These are phyloP conservation scores for Engraulis encrasicolus DNA, from an alignment of 2,113 vertebrate species.

Conservation along the genomic window DNA sequence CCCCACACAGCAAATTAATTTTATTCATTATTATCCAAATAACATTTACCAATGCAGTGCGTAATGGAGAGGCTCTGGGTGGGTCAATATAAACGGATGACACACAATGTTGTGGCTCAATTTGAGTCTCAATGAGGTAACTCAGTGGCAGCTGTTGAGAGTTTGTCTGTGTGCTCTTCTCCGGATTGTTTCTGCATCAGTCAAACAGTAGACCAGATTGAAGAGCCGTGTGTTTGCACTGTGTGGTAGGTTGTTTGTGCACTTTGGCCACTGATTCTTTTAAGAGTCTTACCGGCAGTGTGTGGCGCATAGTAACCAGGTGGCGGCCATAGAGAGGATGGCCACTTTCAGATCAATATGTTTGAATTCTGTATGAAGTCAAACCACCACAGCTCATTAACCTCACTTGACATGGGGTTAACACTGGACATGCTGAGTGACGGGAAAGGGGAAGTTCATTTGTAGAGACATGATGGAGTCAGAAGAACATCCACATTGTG, in stretches of 20 bases:
- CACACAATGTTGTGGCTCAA: background rate
- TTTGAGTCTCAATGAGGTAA: background rate
- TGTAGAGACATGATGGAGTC: background rate
- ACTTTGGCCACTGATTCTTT: background rate
- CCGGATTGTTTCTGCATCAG: background rate
- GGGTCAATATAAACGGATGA: conserved; percentile 11
- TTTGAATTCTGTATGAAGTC: background rate
- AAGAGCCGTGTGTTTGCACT: background rate
- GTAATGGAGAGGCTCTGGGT: background rate
- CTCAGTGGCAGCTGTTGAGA: background rate
- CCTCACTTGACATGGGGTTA: background rate
- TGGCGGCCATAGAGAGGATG: conserved; percentile 22
- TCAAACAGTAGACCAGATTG: background rate
- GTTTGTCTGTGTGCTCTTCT: background rate
- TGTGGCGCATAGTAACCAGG: background rate
- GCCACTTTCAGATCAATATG: background rate
- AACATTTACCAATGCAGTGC: background rate
- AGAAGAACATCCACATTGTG: no score
- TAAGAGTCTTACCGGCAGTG: background rate
- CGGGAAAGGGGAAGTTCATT: background rate
- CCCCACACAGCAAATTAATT: background rate
- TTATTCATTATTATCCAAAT: background rate
- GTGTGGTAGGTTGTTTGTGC: background rate
- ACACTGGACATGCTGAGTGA: background rate
- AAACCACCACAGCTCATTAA: no score